phyloP scores from a whole-genome alignment of 2,797 vertebrate genomes.

The Fistularia commersonii region DNA sequence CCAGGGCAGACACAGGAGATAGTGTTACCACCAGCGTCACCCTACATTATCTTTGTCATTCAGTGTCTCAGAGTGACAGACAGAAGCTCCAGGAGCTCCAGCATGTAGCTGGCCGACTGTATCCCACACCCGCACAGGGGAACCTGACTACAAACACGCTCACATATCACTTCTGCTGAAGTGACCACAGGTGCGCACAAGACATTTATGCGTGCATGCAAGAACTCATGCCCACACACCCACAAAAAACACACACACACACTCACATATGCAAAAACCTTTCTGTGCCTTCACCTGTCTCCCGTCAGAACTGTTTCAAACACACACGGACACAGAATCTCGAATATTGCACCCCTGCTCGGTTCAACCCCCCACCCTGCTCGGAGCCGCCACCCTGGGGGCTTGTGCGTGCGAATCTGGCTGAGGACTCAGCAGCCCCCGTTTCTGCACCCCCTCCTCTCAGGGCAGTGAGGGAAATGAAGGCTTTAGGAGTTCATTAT shows the following conservation, averaged over 20 bases:
- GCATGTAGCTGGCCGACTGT: constrained; percentile 18
- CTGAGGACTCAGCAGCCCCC: constrained; percentile 64
- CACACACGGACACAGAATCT: constrained; percentile 39
- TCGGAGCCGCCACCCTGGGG: constrained; percentile 61
- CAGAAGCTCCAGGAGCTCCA: constrained; percentile 22
- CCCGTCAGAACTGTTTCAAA: constrained; percentile 43
- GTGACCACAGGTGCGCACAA: constrained; percentile 69
- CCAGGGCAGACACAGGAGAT: constrained; percentile 45
- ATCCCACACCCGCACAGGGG: constrained; percentile 41
- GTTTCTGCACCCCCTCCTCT: constrained; percentile 43
- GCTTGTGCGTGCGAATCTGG: constrained; percentile 78
- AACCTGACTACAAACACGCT: constrained; percentile 55
- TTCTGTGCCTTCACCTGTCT: constrained; percentile 57
- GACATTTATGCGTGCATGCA: constrained; percentile 37
- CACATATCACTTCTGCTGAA: constrained; percentile 41
- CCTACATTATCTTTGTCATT: constrained; percentile 48
- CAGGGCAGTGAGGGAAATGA: constrained; percentile 77
- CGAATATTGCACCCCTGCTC: constrained; percentile 41
- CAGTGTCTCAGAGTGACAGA: constrained; percentile 37
- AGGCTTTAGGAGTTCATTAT: constrained; percentile 82
- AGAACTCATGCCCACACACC: too few species aligned
- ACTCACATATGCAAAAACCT: constrained; percentile 55
- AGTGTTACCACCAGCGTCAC: constrained; percentile 52
- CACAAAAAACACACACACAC: constrained; percentile 7
- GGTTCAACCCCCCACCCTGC: constrained; percentile 41